phyloP scores from a whole-genome alignment of 2,888 invertebrate genomes.

The Cataglyphis livida region DNA sequence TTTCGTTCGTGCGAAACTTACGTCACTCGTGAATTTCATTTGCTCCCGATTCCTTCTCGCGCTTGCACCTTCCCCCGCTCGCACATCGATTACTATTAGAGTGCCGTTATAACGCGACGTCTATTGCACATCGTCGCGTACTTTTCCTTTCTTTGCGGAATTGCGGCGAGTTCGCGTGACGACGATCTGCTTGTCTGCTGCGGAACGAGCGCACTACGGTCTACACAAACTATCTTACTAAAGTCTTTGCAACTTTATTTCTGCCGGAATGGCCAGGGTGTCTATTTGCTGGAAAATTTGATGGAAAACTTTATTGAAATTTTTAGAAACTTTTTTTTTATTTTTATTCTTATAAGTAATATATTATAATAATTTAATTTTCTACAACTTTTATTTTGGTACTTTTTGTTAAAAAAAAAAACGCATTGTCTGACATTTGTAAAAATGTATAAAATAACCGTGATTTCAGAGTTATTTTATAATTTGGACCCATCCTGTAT shows the following conservation, averaged over 20 bases:
- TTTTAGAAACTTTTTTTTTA: too few species aligned
- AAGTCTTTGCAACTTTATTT: slow-evolving; percentile 13
- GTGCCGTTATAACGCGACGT: slow-evolving; percentile 49
- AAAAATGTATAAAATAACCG: too few species aligned
- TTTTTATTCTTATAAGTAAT: too few species aligned
- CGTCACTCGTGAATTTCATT: slow-evolving; percentile 46
- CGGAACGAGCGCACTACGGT: not conserved
- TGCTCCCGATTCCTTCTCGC: slow-evolving; percentile 30
- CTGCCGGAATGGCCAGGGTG: not conserved
- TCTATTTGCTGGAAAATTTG: too few species aligned
- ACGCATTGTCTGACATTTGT: too few species aligned
- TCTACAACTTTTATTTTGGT: too few species aligned
- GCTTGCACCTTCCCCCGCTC: slow-evolving; percentile 2
- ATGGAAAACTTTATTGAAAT: too few species aligned
- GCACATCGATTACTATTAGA: slow-evolving; percentile 41
- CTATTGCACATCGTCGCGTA: slow-evolving; percentile 50
- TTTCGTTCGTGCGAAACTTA: not conserved
- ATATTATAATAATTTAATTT: too few species aligned
- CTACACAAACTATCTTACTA: slow-evolving; percentile 12
- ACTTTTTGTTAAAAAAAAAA: too few species aligned
- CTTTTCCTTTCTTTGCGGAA: slow-evolving; percentile 58
- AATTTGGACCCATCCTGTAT: too few species aligned
- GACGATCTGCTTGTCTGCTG: slow-evolving; percentile 15
- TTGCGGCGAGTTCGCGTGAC: slow-evolving; percentile 43
- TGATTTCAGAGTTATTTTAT: too few species aligned